phyloP scores from a whole-genome alignment of 2,888 invertebrate species.

The Phaedon cochleariae region DNA sequence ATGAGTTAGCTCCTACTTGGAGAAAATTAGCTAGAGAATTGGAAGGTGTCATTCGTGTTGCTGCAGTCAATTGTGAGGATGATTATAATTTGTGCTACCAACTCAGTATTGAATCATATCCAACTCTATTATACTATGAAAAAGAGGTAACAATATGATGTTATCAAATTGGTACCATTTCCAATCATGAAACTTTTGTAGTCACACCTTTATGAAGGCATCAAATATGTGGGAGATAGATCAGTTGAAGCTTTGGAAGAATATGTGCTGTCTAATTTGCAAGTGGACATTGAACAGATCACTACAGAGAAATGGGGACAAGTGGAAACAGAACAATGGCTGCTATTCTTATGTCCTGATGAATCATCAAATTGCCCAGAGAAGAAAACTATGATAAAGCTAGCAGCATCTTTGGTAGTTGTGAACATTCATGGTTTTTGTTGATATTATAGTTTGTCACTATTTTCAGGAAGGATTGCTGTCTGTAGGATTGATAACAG shows the following conservation, averaged over 20 bases:
- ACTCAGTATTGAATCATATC: conserved; percentile 78
- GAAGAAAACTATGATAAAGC: conserved; percentile 67
- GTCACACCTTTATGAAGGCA: conserved; percentile 68
- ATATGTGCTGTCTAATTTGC: conserved; percentile 70
- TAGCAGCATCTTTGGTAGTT: conserved; percentile 77
- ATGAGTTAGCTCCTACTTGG: conserved; percentile 84
- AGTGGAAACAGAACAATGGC: conserved; percentile 61
- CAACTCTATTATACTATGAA: conserved; percentile 75
- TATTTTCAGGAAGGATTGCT: conserved; percentile 62
- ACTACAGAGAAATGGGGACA: conserved; percentile 59
- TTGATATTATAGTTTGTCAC: background rate
- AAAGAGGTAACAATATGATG: conserved; percentile 51
- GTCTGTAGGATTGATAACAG: conserved; percentile 63
- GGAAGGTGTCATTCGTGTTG: conserved; percentile 80
- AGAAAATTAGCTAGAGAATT: conserved; percentile 78
- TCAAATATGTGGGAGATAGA: conserved; percentile 69
- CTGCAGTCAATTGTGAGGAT: conserved; percentile 89
- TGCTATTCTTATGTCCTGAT: conserved; percentile 68
- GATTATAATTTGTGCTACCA: conserved; percentile 81
- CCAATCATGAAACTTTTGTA: conserved; percentile 45
- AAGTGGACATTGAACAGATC: conserved; percentile 60
- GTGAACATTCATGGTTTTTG: background rate
- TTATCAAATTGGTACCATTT: background rate
- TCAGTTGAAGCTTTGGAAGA: conserved; percentile 69
- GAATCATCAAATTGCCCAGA: conserved; percentile 66